These are phyloP conservation scores for Bubo blakistoni DNA, from an alignment of 2,113 vertebrate genomes.

Conservation along the genomic window DNA sequence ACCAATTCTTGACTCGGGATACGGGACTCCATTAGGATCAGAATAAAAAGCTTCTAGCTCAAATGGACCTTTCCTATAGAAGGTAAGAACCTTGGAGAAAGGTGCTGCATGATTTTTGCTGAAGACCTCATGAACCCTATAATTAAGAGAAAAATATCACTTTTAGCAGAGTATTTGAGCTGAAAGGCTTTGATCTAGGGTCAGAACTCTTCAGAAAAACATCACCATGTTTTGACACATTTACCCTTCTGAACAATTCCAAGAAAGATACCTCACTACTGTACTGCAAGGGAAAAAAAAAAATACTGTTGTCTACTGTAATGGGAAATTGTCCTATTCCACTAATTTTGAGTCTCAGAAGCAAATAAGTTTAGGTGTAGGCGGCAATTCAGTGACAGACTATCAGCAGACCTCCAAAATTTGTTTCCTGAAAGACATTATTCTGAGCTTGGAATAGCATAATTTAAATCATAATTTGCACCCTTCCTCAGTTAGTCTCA, in stretches of 20 bases:
- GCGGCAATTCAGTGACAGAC: not conserved
- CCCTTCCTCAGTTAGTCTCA: not conserved
- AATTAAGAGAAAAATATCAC: not conserved
- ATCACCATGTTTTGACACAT: not conserved
- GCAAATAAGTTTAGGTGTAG: not conserved
- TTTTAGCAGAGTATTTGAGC: not conserved
- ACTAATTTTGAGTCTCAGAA: not conserved
- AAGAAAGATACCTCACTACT: not conserved
- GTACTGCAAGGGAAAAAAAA: not conserved
- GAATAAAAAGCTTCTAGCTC: conserved; percentile 82
- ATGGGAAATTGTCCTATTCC: not conserved
- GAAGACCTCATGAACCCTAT: conserved; percentile 78
- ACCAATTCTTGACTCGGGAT: conserved; percentile 84
- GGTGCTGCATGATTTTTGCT: conserved; percentile 76
- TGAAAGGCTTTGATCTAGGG: not conserved
- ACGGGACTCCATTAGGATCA: conserved; percentile 74
- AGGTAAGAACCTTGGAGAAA: conserved; percentile 82
- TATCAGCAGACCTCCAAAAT: not conserved
- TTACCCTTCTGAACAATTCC: not conserved
- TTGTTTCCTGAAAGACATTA: not conserved
- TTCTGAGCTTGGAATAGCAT: not conserved
- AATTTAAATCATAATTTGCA: not conserved
- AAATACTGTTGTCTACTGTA: not conserved
- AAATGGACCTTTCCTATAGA: conserved; percentile 79
- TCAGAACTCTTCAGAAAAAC: not conserved